phyloP scores from a whole-genome alignment of 2,888 invertebrate genomes.

The Dyspetes luteomarginatus region DNA sequence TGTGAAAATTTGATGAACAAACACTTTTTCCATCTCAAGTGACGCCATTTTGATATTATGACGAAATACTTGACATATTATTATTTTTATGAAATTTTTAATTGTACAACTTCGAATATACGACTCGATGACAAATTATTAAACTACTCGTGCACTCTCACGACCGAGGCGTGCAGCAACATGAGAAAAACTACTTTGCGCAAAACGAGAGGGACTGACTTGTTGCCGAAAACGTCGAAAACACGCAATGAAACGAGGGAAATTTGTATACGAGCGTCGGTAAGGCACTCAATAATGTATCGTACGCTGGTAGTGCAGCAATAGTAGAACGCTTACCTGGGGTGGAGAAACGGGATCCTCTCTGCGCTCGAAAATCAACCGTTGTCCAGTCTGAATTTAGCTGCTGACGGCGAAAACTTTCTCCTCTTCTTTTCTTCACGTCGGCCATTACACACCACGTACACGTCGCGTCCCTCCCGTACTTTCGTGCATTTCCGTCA shows the following conservation, averaged over 20 bases:
- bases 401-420: not conserved
- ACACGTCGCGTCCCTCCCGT: not conserved
- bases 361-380: not conserved
- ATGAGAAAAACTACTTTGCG: not conserved
- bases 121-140: not conserved
- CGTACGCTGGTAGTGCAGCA: not conserved
- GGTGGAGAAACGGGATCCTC: not conserved
- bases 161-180: not conserved
- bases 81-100: not conserved
- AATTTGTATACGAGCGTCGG: not conserved
- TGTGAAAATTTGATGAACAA: not conserved
- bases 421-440: not conserved
- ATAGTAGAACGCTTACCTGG: not conserved
- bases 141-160: constrained; percentile 8
- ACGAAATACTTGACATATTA: not conserved
- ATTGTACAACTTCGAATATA: constrained; percentile 14
- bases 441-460: not conserved
- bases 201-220: not conserved
- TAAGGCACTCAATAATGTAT: not conserved
- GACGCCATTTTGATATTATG: not conserved
- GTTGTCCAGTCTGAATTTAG: not conserved
- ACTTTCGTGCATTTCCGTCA: constrained; percentile 9
- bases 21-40: not conserved
- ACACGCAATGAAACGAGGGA: not conserved
- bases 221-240: constrained; percentile 15